Evolutionary conservation across 2,797 vertebrate genomes (phyloP), one percentile per base, ranked within the genome.

Genomic region (Potorous gilbertii): DNA sequence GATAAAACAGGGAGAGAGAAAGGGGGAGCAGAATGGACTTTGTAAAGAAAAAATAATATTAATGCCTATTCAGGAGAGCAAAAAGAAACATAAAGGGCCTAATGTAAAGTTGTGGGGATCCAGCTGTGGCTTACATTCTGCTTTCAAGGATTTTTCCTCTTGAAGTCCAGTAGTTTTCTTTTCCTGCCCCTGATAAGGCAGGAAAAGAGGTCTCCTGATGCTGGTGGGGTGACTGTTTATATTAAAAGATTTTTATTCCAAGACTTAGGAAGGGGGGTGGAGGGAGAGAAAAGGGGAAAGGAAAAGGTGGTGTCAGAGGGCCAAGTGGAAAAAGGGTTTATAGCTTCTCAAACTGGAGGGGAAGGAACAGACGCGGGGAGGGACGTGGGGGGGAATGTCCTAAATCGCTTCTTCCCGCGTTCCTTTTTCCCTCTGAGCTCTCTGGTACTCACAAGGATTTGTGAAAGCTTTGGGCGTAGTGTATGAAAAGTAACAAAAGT

Each of bases 121-220:
- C 90, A 91, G 95, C 95, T 94, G 95, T 62, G 95, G 90, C 90
- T 95, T 50, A 50, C 90, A 81, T 81, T 92, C 56, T 89, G 90
- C 54, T 92, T 96, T 96, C 96, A 94, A 55, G 31, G 89, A 81
- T 93, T 96, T 98, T 97, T 97, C 96, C 96, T 95, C 95, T 95
- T 94, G 95, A 97, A 94, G 96, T 97, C 96, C 87, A 92, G 96
- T 74, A 59, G 92, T 91, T 29, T 21, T 94, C 6, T 55, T 46
- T 97, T 96, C 95, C 95, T 97, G 96, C 96, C 93, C 96, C 54
- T 94, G n/a, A 57, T 54, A 57, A 55, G 54, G 96, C 90, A 52
- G 89, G 14, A 97, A 96, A 96, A 95, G 66, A 89, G 95, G 81
- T 96, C 95, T 97, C 94, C 96, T 95, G 95, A 66, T 93, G 93